phyloP scores from a whole-genome alignment of 2,113 vertebrate species.

The Sinocyclocheilus grahami region DNA sequence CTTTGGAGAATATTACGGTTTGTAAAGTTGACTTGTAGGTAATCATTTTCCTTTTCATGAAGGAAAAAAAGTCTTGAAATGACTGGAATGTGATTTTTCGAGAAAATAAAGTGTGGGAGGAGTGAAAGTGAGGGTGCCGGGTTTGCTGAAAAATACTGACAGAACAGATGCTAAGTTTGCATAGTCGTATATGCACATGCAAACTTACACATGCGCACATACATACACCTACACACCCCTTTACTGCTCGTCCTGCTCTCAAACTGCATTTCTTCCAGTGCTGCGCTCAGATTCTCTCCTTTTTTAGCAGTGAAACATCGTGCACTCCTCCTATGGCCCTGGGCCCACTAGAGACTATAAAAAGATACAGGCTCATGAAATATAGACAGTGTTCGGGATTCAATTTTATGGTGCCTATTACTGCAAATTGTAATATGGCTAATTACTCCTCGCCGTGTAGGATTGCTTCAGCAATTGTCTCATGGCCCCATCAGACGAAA shows the following conservation, averaged over 20 bases:
- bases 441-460: conserved; percentile 59
- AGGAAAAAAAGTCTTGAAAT: background rate
- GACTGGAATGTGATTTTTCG: background rate
- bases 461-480: conserved; percentile 58
- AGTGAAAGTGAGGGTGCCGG: background rate
- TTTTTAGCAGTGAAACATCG: conserved; percentile 42
- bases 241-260: conserved; percentile 1
- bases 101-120: conserved; percentile 30
- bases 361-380: conserved; percentile 56
- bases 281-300: background rate
- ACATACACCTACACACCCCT: conserved; percentile 19
- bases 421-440: conserved; percentile 57
- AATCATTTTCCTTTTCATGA: conserved; percentile 7
- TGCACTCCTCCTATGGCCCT: conserved; percentile 14
- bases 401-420: conserved; percentile 58
- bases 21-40: background rate
- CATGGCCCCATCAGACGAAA: conserved; percentile 45
- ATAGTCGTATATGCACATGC: background rate
- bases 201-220: conserved; percentile 21
- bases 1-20: background rate
- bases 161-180: conserved; percentile 40
- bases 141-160: background rate
- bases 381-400: conserved; percentile 54
- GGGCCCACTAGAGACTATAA: conserved; percentile 49
- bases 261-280: conserved; percentile 14